A percentile compares a stretch with the other conserved stretches of the same genome.
Conservation (phyloP, 1,140 invertebrate species). For the Penaeus indicus region DNA sequence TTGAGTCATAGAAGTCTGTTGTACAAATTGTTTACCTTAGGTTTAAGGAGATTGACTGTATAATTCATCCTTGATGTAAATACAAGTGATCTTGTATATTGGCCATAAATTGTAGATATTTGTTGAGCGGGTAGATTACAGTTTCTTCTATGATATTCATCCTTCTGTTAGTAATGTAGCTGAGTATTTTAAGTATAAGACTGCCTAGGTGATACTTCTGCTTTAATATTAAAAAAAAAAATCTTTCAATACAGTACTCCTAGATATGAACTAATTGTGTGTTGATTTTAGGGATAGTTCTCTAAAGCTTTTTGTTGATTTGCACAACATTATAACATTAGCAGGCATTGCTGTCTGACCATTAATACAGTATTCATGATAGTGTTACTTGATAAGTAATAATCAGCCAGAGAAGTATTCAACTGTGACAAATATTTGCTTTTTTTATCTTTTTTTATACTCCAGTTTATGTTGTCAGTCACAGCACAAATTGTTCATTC, state of each 20-base stretch:
- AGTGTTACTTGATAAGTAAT: not conserved
- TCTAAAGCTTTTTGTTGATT: conserved; percentile 22
- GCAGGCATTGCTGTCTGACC: conserved; percentile 31
- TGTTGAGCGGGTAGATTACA: conserved; percentile 47
- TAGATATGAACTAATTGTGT: conserved; percentile 45
- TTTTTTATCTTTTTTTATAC: not conserved
- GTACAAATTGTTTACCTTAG: conserved; percentile 50
- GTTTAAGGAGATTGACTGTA: conserved; percentile 41
- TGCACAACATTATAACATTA: conserved; percentile 43
- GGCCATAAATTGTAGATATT: conserved; percentile 47
- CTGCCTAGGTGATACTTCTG: conserved; percentile 43
- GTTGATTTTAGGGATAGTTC: conserved; percentile 28
- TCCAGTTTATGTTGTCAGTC: not conserved
- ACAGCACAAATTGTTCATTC: conserved; percentile 46
- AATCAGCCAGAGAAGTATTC: conserved; percentile 31
- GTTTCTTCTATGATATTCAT: conserved; percentile 47
- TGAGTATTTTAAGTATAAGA: conserved; percentile 32
- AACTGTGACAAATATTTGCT: conserved; percentile 18
- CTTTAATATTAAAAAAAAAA: conserved; percentile 21
- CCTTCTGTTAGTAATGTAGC: conserved; percentile 41
- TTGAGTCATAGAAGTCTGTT: conserved; percentile 46
- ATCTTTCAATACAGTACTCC: conserved; percentile 26
- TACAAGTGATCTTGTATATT: conserved; percentile 54
- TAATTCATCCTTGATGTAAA: conserved; percentile 43
- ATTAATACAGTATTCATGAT: conserved; percentile 33